Base-by-base conservation (phyloP, 2,797 vertebrate species). In the Propithecus deckenii region DNA sequence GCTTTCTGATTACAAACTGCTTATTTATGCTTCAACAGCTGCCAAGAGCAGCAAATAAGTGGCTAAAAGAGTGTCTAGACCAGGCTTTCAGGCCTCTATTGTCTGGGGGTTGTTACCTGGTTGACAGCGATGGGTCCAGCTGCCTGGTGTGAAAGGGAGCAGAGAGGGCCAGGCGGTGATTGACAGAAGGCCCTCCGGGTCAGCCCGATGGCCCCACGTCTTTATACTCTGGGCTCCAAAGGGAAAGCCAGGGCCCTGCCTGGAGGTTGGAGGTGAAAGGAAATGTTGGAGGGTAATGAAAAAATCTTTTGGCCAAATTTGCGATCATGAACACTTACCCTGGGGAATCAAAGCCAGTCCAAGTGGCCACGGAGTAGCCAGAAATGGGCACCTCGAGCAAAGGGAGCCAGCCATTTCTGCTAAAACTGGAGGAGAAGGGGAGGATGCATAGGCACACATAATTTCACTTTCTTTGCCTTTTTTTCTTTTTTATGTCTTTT, bases 1-100 rank as follows among this genome's bases (percentile, higher is more conserved):
- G 99, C 99, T 99, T 99, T 99, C 99, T 99, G 99, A 99, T 99
- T 99, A 99, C 99, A 99, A 99, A 99, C 99, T 99, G 99, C 99
- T 99, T 99, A 99, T 99, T 99, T 99, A 99, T 99, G 99, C 99
- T 99, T 99, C 99, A 99, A 99, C 99, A 99, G 99, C 99, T 99
- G 99, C 99, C 99, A 99, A 99, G 99, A 99, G 99, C 99, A 99
- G 99, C 99, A 99, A 99, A 99, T 99, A 99, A 99, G 99, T 99
- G 99, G 99, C 99, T 99, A 99, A 99, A 99, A 99, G 99, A 99
- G 99, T 99, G 99, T 99, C 99, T 99, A 99, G 99, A 99, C 99
- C 99, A 98, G 99, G 98, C 99, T 99, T 99, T 99, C 99, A 99
- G 99, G 98, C 99, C 98, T 98, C 99, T 98, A 99, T 99, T 99